Evolutionary conservation across 2,888 invertebrate species (phyloP), one percentile per base, ranked within the genome.

Genomic region (Hirudinaria manillensis): DNA sequence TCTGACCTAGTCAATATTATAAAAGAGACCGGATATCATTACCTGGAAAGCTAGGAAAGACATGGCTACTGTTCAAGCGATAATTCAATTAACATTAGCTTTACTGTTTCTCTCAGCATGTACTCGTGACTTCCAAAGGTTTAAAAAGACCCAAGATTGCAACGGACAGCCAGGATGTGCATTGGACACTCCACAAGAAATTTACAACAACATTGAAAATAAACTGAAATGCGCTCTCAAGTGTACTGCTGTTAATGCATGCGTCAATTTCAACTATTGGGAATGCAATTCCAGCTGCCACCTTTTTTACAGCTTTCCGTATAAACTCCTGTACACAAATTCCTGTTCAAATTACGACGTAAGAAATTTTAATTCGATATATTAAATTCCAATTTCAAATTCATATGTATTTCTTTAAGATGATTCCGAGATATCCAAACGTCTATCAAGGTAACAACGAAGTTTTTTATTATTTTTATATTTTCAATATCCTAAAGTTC

Each of bases 221-320:
- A 61, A 61, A 61, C 61, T 61, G 3, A 1, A 4, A n/a, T 61
- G 61, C 10, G 24, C 61, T 21, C 7, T 61, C 24, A 24, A 61
- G n/a, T 61, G 61, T 29, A 13, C 13, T 13, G 2, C 24, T 10
- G n/a, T 1, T 16, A 13, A 1, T 4, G 7, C 61, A 6, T 61
- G 61, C n/a, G 61, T 61, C 29, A 61, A 29, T 61, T 61, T 61
- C 29, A 61, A 61, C n/a, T 16, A 61, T 29, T 61, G 61, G 61
- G 10, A 24, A 61, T 21, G 29, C 61, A n/a, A 4, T 6, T 27
- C 24, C 6, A 16, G 7, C 10, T 61, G 61, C 29, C 24, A 61
- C 13, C 61, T 61, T 10, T 61, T 61, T n/a, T 24, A 61, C 61
- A 27, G 7, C 24, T 61, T 29, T 61, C 61, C 29, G 3, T 61